Evolutionary conservation across 2,113 vertebrate species (phyloP), one percentile per base, ranked within the genome.

Genomic region (Eptesicus fuscus): DNA sequence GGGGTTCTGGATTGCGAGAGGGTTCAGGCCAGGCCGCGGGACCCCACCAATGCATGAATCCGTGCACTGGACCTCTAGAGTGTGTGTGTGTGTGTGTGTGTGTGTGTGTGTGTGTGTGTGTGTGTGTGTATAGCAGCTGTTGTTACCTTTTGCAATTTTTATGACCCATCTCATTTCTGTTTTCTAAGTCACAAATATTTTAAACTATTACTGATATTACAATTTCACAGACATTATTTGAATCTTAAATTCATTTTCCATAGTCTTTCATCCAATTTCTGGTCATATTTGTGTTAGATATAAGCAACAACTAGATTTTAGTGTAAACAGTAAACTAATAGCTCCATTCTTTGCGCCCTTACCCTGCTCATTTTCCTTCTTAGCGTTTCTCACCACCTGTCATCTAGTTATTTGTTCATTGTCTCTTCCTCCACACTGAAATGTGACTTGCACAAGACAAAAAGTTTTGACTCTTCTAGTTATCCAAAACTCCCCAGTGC

Each of bases 151-250:
- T 65, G 13, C 63, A 32, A 16, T 61, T 65, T 32, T 65, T 16
- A 65, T 65, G 63, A 65, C 63, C 32, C 63, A 18, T 67, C 32
- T n/a, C 20, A 65, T 93, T 77, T 95, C 40, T 83, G 17, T 95
- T 74, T 93, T 93, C 51, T 79, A 92, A 51, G n/a, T 69, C 88
- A 88, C 49, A 90, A 96, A 87, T 53, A 90, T 87, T 89, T 96
- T 88, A 85, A 96, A 40, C 44, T 84, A 47, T 78, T 73, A 69
- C 59, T 83, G 61, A 4, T 42, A n/a, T 40, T 65, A 71, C 4
- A 94, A 18, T 88, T 77, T 61, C 32, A 17, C 1, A 83, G 22
- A 90, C n/a, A 86, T 91, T 61, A 94, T 73, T 83, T 51, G 4
- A 40, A 53, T 73, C 61, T 20, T 73, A 88, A 53, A 51, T 88